Evolutionary conservation across 2,888 invertebrate genomes (phyloP), one percentile per base, ranked within the genome.

Genomic region (Bedellia somnulentella): DNA sequence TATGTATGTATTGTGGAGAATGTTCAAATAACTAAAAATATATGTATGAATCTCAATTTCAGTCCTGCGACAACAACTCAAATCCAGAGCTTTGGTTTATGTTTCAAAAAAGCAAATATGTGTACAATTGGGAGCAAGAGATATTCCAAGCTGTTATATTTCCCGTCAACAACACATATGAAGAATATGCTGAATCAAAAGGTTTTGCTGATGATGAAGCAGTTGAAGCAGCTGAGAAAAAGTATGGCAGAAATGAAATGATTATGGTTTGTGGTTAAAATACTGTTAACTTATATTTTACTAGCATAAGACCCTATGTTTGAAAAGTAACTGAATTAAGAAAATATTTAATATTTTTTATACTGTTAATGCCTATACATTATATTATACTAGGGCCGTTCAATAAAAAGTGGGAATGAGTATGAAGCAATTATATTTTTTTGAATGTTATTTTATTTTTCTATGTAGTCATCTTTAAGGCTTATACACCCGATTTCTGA

Each of bases 21-120:
- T n/a, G n/a, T n/a, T n/a, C n/a, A n/a, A n/a, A n/a, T n/a, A n/a
- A n/a, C n/a, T n/a, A n/a, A n/a, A n/a, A n/a, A n/a, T n/a, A n/a
- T n/a, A n/a, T n/a, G n/a, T n/a, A n/a, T n/a, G n/a, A n/a, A n/a
- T n/a, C n/a, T n/a, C n/a, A n/a, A n/a, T n/a, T n/a, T n/a, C n/a
- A n/a, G n/a, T n/a, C n/a, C n/a, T n/a, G n/a, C n/a, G n/a, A n/a
- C 44, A 78, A 75, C 21, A 76, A 78, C 42, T 56, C 59, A 2
- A 58, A 73, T 29, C 62, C 79, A 37, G 78, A 80, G 45, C 68
- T 87, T 16, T 99, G 93, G 90, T 93, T 99, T 54, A 82, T 87
- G 43, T 99, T 99, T 61, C 99, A 99, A 85, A 97, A 99, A 63
- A 93, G 93, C 4, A 95, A 96, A 60, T 99, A 98, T 64, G 70